Conservation (phyloP, 2,888 invertebrate species). For the Lottia scabra region DNA sequence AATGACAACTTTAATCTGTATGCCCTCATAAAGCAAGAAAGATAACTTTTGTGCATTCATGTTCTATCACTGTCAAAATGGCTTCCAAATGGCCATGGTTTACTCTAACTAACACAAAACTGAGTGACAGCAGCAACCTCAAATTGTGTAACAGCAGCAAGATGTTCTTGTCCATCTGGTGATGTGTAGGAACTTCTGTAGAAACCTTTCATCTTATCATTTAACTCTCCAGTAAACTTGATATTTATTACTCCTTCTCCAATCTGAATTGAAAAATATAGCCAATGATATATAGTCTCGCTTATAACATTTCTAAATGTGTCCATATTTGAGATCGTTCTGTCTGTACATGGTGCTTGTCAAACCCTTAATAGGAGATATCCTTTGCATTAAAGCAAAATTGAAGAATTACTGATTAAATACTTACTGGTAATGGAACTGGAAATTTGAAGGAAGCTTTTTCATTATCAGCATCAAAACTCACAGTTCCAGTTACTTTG, state of each 20-base stretch:
- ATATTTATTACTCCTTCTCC: slow-evolving; percentile 73
- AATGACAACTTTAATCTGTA: too few species aligned
- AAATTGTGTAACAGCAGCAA: slow-evolving; percentile 86
- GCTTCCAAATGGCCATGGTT: neutral
- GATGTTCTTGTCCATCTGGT: slow-evolving; percentile 80
- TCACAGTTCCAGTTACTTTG: slow-evolving; percentile 39
- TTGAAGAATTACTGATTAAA: too few species aligned
- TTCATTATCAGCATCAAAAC: slow-evolving; percentile 55
- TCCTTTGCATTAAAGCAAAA: too few species aligned
- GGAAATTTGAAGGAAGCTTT: slow-evolving; percentile 60
- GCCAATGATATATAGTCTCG: neutral
- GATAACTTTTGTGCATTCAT: too few species aligned
- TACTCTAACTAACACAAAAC: neutral
- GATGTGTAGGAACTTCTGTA: slow-evolving; percentile 87
- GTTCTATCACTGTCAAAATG: too few species aligned
- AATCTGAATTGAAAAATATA: slow-evolving; percentile 37
- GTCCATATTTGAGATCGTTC: neutral
- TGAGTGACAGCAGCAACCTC: slow-evolving; percentile 56
- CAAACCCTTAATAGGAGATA: too few species aligned
- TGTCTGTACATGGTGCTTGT: too few species aligned
- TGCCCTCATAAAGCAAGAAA: too few species aligned
- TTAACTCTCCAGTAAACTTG: slow-evolving; percentile 86
- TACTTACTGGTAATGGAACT: slow-evolving; percentile 50
- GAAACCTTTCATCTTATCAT: slow-evolving; percentile 95
- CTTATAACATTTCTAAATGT: neutral